phyloP scores from a whole-genome alignment of 2,113 vertebrate genomes.

The Speoplatyrhinus poulsoni region DNA sequence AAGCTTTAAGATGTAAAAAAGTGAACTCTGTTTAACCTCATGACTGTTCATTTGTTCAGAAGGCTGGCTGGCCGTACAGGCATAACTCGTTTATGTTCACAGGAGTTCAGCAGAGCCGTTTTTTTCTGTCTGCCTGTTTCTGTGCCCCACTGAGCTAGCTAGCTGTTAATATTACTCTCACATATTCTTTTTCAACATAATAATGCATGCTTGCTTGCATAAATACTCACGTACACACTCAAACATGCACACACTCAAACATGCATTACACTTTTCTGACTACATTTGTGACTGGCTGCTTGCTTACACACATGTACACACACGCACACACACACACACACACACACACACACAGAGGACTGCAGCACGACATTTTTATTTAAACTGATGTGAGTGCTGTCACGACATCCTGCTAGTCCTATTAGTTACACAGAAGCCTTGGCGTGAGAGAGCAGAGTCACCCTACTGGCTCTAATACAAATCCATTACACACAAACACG shows the following conservation, averaged over 20 bases:
- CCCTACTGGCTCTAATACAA: conserved; percentile 78
- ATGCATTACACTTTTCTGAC: conserved; percentile 41
- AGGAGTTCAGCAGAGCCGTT: conserved; percentile 23
- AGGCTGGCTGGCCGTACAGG: conserved; percentile 45
- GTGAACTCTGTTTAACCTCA: conserved; percentile 59
- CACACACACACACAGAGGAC: conserved; percentile 1
- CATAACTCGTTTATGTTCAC: conserved; percentile 60
- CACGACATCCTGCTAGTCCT: conserved; percentile 81
- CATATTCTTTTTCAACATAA: conserved; percentile 30
- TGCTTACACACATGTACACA: conserved; percentile 49
- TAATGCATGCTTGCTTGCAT: conserved; percentile 38
- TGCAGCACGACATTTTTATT: conserved; percentile 70
- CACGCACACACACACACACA: conserved; percentile 28
- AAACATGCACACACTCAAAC: conserved; percentile 13
- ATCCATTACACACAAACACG: conserved; percentile 64
- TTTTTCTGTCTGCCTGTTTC: conserved; percentile 17
- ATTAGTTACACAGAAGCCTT: conserved; percentile 76
- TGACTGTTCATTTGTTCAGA: conserved; percentile 54
- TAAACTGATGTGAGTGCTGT: conserved; percentile 78
- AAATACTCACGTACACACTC: conserved; percentile 3
- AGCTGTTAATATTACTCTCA: conserved; percentile 61
- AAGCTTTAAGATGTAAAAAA: too few species aligned
- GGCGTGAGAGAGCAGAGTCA: conserved; percentile 76
- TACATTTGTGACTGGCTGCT: conserved; percentile 63
- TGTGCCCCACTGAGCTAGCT: conserved; percentile 57